These are phyloP conservation scores for Babyrousa celebensis DNA, from an alignment of 2,797 vertebrate genomes.

Conservation along the genomic window DNA sequence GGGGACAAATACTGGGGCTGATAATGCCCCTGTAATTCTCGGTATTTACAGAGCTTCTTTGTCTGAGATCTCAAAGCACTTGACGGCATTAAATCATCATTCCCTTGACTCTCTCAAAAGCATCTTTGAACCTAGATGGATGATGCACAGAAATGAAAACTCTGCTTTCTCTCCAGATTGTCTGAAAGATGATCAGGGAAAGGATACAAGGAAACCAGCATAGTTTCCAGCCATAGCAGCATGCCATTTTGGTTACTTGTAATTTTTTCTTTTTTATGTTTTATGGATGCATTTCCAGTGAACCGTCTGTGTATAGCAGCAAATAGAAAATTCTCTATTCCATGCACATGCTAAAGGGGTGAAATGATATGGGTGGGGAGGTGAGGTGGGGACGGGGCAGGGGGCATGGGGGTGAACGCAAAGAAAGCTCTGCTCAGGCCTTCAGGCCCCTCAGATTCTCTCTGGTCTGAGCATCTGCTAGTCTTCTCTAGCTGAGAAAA, in stretches of 20 bases:
- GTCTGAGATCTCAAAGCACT: conserved; percentile 73
- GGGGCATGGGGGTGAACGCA: background rate
- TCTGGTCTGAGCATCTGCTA: conserved; percentile 14
- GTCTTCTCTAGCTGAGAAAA: conserved; percentile 46
- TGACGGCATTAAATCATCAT: conserved; percentile 56
- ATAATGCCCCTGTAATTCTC: conserved; percentile 44
- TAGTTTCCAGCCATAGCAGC: background rate
- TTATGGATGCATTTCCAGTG: background rate
- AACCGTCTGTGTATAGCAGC: background rate
- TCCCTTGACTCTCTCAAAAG: conserved; percentile 45
- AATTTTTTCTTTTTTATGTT: background rate
- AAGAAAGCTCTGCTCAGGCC: background rate
- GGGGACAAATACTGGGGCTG: background rate
- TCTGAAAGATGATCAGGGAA: background rate
- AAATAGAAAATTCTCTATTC: background rate
- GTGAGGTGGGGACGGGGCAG: too few species aligned
- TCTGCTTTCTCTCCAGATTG: background rate
- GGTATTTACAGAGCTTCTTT: conserved; percentile 68
- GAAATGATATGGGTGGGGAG: background rate
- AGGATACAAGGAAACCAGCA: background rate
- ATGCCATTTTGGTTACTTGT: background rate
- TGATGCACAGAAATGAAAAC: background rate
- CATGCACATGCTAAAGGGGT: background rate
- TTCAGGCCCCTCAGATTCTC: background rate
- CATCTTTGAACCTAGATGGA: conserved; percentile 32